These are phyloP conservation scores for Hartigia nigra DNA, from an alignment of 2,888 invertebrate genomes.

Conservation along the genomic window DNA sequence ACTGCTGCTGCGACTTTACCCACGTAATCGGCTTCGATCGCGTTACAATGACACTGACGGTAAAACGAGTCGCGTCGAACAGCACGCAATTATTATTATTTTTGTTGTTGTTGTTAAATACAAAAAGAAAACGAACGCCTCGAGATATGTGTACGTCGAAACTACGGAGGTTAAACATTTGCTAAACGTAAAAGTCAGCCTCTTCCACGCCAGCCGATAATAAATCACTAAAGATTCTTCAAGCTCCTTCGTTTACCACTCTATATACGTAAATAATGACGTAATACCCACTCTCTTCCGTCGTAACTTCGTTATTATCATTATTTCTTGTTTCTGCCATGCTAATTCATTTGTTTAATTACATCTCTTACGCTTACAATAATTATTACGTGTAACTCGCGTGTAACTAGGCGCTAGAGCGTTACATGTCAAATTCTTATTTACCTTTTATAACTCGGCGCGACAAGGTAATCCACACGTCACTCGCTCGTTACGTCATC, in stretches of 20 bases:
- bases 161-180: constrained; percentile 26
- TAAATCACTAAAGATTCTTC: constrained; percentile 41
- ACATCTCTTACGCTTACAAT: constrained; percentile 12
- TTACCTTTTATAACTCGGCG: not conserved
- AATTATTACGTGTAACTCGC: not conserved
- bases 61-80: not conserved
- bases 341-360: constrained; percentile 17
- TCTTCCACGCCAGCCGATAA: constrained; percentile 35
- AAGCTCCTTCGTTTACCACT: constrained; percentile 27
- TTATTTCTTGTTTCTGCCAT: constrained; percentile 16
- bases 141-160: constrained; percentile 42
- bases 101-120: no score
- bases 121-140: constrained; percentile 12
- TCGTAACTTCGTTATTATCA: not conserved
- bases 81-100: not conserved
- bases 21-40: not conserved
- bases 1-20: not conserved
- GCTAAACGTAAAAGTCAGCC: constrained; percentile 41
- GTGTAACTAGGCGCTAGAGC: not conserved
- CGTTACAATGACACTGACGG: not conserved
- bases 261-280: not conserved
- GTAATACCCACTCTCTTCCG: not conserved
- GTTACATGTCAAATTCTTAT: not conserved
- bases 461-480: not conserved
- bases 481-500: not conserved